phyloP scores from a whole-genome alignment of 2,113 vertebrate genomes.

The Malurus alboscapulatus region DNA sequence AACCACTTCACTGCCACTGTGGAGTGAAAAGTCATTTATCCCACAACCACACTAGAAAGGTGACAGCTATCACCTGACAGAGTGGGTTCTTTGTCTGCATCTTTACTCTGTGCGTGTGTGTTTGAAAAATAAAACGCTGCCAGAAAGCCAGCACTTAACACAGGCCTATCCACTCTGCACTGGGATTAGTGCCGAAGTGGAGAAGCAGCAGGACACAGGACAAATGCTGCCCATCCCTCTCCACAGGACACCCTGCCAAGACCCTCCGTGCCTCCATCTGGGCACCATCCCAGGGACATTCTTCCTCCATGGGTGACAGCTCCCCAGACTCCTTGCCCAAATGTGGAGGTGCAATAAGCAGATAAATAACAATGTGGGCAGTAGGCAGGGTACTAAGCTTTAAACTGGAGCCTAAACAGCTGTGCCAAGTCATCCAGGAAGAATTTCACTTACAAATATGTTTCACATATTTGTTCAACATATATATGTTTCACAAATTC shows the following conservation, averaged over 20 bases:
- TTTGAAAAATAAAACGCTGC: background rate
- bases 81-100: background rate
- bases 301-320: accelerated
- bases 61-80: background rate
- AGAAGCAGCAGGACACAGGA: background rate
- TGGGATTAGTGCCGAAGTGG: background rate
- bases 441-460: background rate
- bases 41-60: background rate
- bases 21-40: background rate
- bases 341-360: background rate
- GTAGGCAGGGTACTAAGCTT: background rate
- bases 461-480: background rate
- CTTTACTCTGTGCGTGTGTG: background rate
- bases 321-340: background rate
- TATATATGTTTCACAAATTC: background rate
- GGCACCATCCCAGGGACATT: background rate
- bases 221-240: background rate
- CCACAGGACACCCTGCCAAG: background rate
- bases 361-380: background rate
- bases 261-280: background rate
- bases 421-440: background rate
- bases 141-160: background rate
- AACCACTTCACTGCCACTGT: background rate
- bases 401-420: background rate
- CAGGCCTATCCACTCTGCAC: background rate